Evolutionary conservation across 2,113 vertebrate genomes (phyloP).

Genomic region (Crotophaga sulcirostris): DNA sequence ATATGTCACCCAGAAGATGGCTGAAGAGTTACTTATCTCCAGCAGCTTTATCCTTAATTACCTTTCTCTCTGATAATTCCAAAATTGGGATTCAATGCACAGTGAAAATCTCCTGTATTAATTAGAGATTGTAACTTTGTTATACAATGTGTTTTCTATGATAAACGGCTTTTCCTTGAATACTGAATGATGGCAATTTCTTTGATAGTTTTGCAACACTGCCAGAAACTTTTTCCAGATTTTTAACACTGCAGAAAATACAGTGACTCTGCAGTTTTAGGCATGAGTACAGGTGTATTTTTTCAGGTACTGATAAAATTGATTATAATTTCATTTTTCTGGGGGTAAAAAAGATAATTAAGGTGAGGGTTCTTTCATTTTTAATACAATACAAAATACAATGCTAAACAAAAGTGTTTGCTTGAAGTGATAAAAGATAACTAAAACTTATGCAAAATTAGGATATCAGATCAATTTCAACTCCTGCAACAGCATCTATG

Average conservation of each 20-base stretch:
- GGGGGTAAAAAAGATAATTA: fast-evolving
- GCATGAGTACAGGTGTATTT: fast-evolving
- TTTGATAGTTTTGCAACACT: background rate
- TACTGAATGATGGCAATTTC: background rate
- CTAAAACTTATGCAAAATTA: background rate
- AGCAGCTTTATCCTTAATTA: slow-evolving; percentile 66
- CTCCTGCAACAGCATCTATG: background rate
- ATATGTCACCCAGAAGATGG: slow-evolving; percentile 52
- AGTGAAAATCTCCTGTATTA: slow-evolving; percentile 42
- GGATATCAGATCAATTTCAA: background rate
- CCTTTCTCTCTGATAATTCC: slow-evolving; percentile 54
- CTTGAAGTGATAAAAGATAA: background rate
- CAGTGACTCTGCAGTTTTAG: background rate
- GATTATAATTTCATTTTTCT: background rate
- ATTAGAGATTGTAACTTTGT: slow-evolving; percentile 39
- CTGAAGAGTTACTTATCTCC: slow-evolving; percentile 64
- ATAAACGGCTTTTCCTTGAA: slow-evolving; percentile 24
- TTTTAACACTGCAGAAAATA: background rate
- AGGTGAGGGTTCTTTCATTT: background rate
- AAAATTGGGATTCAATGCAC: slow-evolving; percentile 16
- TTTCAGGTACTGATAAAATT: background rate
- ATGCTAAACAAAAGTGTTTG: background rate
- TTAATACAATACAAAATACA: background rate
- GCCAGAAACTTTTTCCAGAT: background rate
- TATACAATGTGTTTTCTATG: slow-evolving; percentile 30